phyloP scores from a whole-genome alignment of 1,140 invertebrate genomes.

The Sinonovacula constricta region DNA sequence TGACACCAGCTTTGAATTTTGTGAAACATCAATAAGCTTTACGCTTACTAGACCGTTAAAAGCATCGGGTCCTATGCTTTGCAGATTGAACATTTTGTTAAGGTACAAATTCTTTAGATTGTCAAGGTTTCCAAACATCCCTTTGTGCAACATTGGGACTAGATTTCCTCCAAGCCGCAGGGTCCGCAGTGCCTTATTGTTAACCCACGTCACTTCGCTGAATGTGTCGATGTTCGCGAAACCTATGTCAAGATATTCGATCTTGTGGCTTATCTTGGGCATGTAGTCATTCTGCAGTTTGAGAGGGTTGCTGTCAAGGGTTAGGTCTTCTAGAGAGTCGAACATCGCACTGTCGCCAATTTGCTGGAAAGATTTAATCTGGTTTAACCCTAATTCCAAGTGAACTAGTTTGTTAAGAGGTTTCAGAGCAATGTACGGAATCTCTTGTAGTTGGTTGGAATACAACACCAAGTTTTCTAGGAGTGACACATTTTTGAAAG shows the following conservation, averaged over 20 bases:
- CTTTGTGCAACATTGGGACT: not conserved
- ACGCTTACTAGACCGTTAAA: constrained; percentile 15
- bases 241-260: constrained; percentile 7
- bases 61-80: constrained; percentile 19
- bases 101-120: constrained; percentile 5
- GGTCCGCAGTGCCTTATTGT: not conserved
- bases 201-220: constrained; percentile 11
- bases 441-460: constrained; percentile 8
- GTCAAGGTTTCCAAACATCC: constrained; percentile 21
- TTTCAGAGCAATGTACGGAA: constrained; percentile 7
- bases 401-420: not conserved
- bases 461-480: constrained; percentile 14
- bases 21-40: constrained; percentile 2
- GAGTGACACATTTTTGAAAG: constrained; percentile 16
- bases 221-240: not conserved
- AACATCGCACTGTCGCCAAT: not conserved
- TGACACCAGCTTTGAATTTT: not conserved
- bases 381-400: constrained; percentile 2
- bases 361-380: constrained; percentile 12
- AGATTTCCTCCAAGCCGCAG: constrained; percentile 4
- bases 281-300: not conserved
- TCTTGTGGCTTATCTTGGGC: constrained; percentile 8
- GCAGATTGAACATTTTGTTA: constrained; percentile 7
- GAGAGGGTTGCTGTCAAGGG: constrained; percentile 23
- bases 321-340: constrained; percentile 15